Base-by-base conservation (phyloP, 2,113 vertebrate genomes). In the Nothocercus julius region DNA sequence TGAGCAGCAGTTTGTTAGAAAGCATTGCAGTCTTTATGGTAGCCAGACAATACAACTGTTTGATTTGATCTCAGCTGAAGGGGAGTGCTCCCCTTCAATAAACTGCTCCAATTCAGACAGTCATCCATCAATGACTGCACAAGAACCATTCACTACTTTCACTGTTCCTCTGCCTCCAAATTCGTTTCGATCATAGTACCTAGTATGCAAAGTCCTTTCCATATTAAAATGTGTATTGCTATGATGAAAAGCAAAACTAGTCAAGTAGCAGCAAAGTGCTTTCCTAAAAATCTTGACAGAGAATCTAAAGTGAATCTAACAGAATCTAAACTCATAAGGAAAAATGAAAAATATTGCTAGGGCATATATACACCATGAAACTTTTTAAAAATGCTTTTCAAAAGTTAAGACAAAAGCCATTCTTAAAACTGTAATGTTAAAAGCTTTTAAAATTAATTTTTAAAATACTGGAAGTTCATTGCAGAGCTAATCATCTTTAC, bases 311-410 rank as follows among this genome's bases (percentile, higher is more conserved):
- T 12, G 3, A 49, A 24, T 22, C 49, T 49, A 49, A 49, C 49
- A 22, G 49, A 49, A 68, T 21, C 34, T 24, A 54, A 63, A 53
- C 40, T 30, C 44, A 1, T 17, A 3, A 9, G 53, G 40, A 77
- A 17, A 15, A 12, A 4, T 7, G 25, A 1, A 13, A 21, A 51
- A 18, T 22, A 11, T 24, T 54, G 38, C 63, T 19, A 54, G 47
- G 36, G 4, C 24, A 8, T 13, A 4, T 3, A 7, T 2, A 9
- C 36, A 15, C 11, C 17, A 3, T 36, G 7, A 17, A 13, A 0
- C 8, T 7, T 1, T 13, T 8, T 28, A 12, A 7, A 63, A 22
- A 1, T 3, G 2, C 8, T 2, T 25, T 13, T 8, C 16, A 7
- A 16, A 63, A 72, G 47, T 4, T 13, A 4, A 59, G 27, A 5